Percentiles rank a stretch among this genome's conserved stretches.
phyloP scores from a whole-genome alignment of 1,140 invertebrate genomes.

The Sweltsa coloradensis region DNA sequence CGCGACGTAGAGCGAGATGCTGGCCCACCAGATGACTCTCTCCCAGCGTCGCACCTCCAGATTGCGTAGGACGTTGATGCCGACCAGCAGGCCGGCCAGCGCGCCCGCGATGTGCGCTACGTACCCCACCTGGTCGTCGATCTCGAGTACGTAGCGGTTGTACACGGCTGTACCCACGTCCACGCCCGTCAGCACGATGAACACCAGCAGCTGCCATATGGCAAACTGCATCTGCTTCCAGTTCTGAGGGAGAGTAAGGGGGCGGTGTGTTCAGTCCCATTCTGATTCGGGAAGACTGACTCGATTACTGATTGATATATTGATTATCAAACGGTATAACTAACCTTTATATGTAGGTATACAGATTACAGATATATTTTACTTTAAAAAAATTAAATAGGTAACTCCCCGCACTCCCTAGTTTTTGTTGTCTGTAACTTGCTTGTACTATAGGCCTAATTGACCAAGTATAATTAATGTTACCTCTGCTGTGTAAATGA shows the following conservation, averaged over 20 bases:
- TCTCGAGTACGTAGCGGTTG: conserved; percentile 52
- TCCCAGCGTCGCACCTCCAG: conserved; percentile 78
- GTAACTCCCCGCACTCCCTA: too few relatives aligned
- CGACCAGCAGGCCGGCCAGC: conserved; percentile 79
- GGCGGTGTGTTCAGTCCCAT: too few relatives aligned
- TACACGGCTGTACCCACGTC: conserved; percentile 78
- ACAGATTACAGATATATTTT: too few relatives aligned
- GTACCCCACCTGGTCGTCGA: conserved; percentile 59
- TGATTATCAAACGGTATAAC: too few relatives aligned
- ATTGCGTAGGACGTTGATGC: conserved; percentile 83
- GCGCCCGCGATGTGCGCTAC: conserved; percentile 82
- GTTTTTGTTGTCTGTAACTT: too few relatives aligned
- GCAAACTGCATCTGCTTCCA: conserved; percentile 88
- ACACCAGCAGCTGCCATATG: conserved; percentile 61
- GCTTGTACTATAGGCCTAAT: too few relatives aligned
- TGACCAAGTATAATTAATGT: too few relatives aligned
- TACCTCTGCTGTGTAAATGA: too few relatives aligned
- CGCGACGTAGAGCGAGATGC: conserved; percentile 31
- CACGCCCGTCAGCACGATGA: conserved; percentile 55
- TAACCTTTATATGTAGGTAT: too few relatives aligned
- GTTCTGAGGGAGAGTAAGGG: conserved; percentile 55
- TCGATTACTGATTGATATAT: too few relatives aligned
- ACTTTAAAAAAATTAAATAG: too few relatives aligned
- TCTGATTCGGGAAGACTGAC: too few relatives aligned
- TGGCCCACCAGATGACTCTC: conserved; percentile 46